Base-by-base conservation (phyloP, 1,140 invertebrate genomes). In the Drosophila kikkawai region DNA sequence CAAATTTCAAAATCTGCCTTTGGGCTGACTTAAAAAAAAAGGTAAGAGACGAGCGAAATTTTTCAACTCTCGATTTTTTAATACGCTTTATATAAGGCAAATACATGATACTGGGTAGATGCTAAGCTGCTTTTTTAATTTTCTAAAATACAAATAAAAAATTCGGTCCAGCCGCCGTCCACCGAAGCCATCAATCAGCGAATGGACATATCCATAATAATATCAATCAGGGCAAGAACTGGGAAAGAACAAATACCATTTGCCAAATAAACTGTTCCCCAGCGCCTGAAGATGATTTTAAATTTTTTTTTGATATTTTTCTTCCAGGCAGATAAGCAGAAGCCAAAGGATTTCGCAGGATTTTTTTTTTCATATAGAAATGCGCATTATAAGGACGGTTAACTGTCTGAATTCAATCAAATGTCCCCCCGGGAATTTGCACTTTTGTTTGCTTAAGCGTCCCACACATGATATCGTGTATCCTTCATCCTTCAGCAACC, bases 321-420 rank as follows among this genome's bases (percentile, higher is more conserved):
- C 55, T 75, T 64, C 36, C 67, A 82, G 80, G 45, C 75, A 86
- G 83, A 86, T 86, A 86, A 86, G 65, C 79, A 64, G 67, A 65
- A 57, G 53, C 70, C 68, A 71, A 73, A 73, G 51, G 69, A 59
- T 73, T 73, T 73, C 13, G 36, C 11, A 47, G 45, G 22, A 48
- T 36, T 64, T 57, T 64, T 48, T 44, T 32, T 48, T 34, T 73
- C 22, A 69, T 74, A 68, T 53, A 84, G 29, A 90, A 91, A 71
- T 91, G 86, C 85, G 86, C 85, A 90, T 86, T 90, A 75, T 63
- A 71, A 55, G 51, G 36, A 74, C 64, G 67, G 81, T 80, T 79
- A 85, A 85, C 77, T 81, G 75, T 80, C 73, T 84, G 79, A 90
- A 90, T 88, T 88, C 84, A 88, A 88, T 88, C 84, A 88, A 88